Evolutionary conservation across 2,888 invertebrate species (phyloP).

Genomic region (Thera obeliscata): DNA sequence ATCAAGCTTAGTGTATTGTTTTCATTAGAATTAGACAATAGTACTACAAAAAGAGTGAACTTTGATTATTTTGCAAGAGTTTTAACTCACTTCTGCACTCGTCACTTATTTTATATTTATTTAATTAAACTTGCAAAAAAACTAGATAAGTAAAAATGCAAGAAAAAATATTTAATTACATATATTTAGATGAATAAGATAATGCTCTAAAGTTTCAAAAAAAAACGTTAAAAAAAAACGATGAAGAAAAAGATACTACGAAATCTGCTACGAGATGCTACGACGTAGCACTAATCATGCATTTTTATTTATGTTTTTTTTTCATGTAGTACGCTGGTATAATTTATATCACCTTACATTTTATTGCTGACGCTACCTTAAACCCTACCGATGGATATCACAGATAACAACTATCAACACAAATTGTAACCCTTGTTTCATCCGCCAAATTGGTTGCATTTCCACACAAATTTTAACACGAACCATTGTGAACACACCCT

Average conservation of each 20-base stretch:
- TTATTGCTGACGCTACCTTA: conserved; percentile 61
- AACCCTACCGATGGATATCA: conserved; percentile 65
- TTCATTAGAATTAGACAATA: conserved; percentile 23
- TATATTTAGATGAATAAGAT: too few relatives aligned
- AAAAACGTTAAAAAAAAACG: neutral
- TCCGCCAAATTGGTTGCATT: conserved; percentile 80
- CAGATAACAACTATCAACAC: conserved; percentile 78
- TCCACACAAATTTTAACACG: conserved; percentile 75
- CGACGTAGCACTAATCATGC: conserved; percentile 24
- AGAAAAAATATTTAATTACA: too few relatives aligned
- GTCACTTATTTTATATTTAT: too few relatives aligned
- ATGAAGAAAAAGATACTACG: conserved; percentile 19
- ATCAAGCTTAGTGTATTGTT: conserved; percentile 18
- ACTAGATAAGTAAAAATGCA: too few relatives aligned
- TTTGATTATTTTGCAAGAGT: neutral
- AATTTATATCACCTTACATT: conserved; percentile 41
- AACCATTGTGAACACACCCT: conserved; percentile 62
- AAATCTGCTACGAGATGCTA: conserved; percentile 28
- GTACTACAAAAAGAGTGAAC: neutral
- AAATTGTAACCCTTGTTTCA: conserved; percentile 79
- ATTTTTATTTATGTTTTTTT: neutral
- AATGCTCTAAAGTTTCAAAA: too few relatives aligned
- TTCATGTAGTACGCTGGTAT: neutral
- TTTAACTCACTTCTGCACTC: too few relatives aligned
- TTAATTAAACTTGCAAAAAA: too few relatives aligned